These are phyloP conservation scores for Enteromius fasciolatus DNA, from an alignment of 2,797 vertebrate genomes.

Conservation along the genomic window DNA sequence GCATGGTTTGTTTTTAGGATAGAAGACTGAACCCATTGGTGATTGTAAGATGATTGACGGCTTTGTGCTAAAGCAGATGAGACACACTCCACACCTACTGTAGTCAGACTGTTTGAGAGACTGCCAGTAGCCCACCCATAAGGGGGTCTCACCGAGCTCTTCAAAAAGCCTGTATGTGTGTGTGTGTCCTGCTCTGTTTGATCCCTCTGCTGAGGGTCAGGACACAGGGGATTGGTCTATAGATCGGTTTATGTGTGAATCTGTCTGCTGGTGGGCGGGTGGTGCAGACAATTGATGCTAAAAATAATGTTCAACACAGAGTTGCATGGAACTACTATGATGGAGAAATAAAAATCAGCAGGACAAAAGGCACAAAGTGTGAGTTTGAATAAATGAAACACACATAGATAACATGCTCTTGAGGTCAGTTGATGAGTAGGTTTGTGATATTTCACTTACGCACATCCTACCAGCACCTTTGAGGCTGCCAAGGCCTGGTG, in stretches of 20 bases:
- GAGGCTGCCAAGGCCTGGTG: conserved; percentile 22
- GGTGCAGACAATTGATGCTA: conserved; percentile 38
- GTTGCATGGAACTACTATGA: conserved; percentile 18
- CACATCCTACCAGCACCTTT: conserved; percentile 31
- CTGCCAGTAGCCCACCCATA: conserved; percentile 81
- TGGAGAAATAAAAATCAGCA: conserved; percentile 2
- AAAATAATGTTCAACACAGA: conserved; percentile 38
- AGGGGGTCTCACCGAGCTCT: conserved; percentile 75
- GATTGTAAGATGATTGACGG: conserved; percentile 64
- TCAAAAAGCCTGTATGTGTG: conserved; percentile 74
- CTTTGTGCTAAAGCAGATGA: conserved; percentile 73
- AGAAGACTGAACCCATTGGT: conserved; percentile 52
- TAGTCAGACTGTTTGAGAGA: conserved; percentile 79
- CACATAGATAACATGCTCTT: neutral
- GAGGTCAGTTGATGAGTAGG: neutral
- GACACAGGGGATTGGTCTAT: conserved; percentile 68
- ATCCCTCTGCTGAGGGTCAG: conserved; percentile 78
- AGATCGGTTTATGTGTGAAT: conserved; percentile 55
- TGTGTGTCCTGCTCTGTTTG: conserved; percentile 76
- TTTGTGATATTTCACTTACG: conserved; percentile 1
- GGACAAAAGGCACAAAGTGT: neutral
- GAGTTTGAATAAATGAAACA: neutral
- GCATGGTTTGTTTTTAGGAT: conserved; percentile 47
- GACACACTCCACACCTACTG: conserved; percentile 71
- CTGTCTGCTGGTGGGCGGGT: conserved; percentile 27